A percentile compares a stretch with the other conserved stretches of the same genome.
These are phyloP conservation scores for Liopterus haemorrhoidalis DNA, from an alignment of 2,888 invertebrate species.

Conservation along the genomic window DNA sequence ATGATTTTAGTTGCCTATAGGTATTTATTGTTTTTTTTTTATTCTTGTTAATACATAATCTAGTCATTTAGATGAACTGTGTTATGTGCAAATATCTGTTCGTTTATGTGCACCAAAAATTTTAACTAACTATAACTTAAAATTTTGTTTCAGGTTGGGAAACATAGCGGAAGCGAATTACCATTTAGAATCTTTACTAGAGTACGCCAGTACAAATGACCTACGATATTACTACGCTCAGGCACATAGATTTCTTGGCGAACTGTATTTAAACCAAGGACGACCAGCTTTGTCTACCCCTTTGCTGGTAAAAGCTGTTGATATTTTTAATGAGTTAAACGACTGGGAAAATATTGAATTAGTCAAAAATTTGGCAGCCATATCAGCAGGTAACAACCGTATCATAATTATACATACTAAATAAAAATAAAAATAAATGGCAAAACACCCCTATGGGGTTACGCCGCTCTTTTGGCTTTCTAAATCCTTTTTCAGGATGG, in stretches of 20 bases:
- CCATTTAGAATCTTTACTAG: conserved; percentile 35
- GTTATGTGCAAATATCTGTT: too few species aligned
- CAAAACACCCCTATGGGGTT: too few species aligned
- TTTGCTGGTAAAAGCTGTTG: conserved; percentile 37
- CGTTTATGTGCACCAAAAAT: too few species aligned
- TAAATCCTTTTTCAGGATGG: too few species aligned
- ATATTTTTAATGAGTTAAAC: conserved; percentile 36
- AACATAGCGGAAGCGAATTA: conserved; percentile 32
- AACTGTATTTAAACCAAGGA: conserved; percentile 40
- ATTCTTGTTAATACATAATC: too few species aligned
- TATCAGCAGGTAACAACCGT: conserved; percentile 36
- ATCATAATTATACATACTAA: conserved; percentile 1
- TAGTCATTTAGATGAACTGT: too few species aligned
- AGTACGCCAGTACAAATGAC: conserved; percentile 34
- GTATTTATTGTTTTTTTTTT: too few species aligned
- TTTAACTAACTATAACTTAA: too few species aligned
- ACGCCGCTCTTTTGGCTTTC: too few species aligned
- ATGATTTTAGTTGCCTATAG: too few species aligned
- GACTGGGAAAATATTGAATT: conserved; percentile 34
- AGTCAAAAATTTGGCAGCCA: conserved; percentile 39
- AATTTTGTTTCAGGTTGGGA: conserved; percentile 36
- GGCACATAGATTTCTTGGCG: conserved; percentile 41
- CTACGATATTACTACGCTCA: conserved; percentile 38
- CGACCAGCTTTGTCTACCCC: conserved; percentile 37
- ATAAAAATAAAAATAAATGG: too few species aligned